These are phyloP conservation scores for Trypoxylon attenuatum DNA, from an alignment of 2,888 invertebrate genomes.

Conservation along the genomic window DNA sequence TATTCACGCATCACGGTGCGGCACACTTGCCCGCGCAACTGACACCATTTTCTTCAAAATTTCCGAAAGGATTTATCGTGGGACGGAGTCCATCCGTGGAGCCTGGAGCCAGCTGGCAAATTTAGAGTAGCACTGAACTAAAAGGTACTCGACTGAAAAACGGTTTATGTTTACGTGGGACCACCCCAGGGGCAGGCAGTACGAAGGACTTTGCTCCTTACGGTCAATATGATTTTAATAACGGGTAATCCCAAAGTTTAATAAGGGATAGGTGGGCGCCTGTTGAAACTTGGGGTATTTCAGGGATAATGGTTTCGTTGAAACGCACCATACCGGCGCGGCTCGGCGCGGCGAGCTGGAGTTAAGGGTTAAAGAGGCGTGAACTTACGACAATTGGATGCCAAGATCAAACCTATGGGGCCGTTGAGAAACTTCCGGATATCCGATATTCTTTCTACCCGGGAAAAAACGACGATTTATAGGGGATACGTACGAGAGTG, in stretches of 20 bases:
- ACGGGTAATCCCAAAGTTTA: slow-evolving; percentile 44
- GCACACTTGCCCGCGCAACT: not conserved
- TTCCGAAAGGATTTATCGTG: not conserved
- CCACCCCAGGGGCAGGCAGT: not conserved
- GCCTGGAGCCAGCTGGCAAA: not conserved
- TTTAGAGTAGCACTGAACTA: not conserved
- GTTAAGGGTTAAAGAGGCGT: slow-evolving; percentile 46
- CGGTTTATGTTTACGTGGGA: slow-evolving; percentile 12
- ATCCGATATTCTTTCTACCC: slow-evolving; percentile 25
- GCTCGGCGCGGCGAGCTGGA: not conserved
- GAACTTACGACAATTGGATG: slow-evolving; percentile 54
- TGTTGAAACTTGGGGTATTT: slow-evolving; percentile 38
- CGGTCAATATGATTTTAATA: slow-evolving; percentile 41
- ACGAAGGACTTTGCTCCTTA: slow-evolving; percentile 21
- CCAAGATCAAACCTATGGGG: slow-evolving; percentile 44
- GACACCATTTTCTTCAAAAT: not conserved
- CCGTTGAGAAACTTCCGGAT: slow-evolving; percentile 46
- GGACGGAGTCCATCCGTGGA: not conserved
- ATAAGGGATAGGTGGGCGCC: slow-evolving; percentile 4
- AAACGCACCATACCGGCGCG: slow-evolving; percentile 23
- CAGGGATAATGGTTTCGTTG: slow-evolving; percentile 44
- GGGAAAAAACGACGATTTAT: slow-evolving; percentile 25
- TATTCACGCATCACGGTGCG: not conserved
- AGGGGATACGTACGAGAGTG: not conserved
- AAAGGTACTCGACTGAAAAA: slow-evolving; percentile 19